phyloP scores from a whole-genome alignment of 2,888 invertebrate genomes.

The Acleris laterana region DNA sequence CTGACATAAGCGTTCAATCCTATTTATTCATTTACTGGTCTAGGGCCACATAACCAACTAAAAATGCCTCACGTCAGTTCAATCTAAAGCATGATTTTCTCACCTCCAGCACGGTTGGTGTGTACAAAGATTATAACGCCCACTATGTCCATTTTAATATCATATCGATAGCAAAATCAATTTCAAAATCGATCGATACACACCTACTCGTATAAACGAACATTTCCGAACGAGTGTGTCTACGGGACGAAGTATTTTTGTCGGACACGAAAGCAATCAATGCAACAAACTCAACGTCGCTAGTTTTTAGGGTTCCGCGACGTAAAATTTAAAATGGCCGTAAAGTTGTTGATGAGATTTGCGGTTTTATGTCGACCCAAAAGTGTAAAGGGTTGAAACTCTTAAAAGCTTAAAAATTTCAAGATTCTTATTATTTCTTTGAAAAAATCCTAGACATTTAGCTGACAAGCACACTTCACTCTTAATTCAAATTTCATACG shows the following conservation, averaged over 20 bases:
- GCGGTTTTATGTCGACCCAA: not conserved
- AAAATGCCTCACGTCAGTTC: no score
- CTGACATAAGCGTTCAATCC: no score
- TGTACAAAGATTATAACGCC: conserved; percentile 8
- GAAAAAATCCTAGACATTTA: no score
- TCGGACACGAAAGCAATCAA: conserved; percentile 51
- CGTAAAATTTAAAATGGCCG: not conserved
- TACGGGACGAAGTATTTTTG: conserved; percentile 50
- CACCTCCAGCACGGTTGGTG: conserved; percentile 2
- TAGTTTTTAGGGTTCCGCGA: conserved; percentile 24
- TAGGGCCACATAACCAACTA: not conserved
- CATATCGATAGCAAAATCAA: conserved; percentile 27
- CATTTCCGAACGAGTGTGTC: conserved; percentile 46
- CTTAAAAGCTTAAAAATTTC: no score
- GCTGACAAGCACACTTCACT: no score
- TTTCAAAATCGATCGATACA: conserved; percentile 24
- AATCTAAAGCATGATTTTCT: no score
- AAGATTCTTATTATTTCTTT: no score
- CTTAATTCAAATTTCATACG: no score
- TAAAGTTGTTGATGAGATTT: not conserved
- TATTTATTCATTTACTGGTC: no score
- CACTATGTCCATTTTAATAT: conserved; percentile 27
- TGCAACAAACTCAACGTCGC: conserved; percentile 31
- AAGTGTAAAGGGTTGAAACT: not conserved
- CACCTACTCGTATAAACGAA: conserved; percentile 42